phyloP scores from a whole-genome alignment of 2,888 invertebrate genomes.

The Cotesia congregata region DNA sequence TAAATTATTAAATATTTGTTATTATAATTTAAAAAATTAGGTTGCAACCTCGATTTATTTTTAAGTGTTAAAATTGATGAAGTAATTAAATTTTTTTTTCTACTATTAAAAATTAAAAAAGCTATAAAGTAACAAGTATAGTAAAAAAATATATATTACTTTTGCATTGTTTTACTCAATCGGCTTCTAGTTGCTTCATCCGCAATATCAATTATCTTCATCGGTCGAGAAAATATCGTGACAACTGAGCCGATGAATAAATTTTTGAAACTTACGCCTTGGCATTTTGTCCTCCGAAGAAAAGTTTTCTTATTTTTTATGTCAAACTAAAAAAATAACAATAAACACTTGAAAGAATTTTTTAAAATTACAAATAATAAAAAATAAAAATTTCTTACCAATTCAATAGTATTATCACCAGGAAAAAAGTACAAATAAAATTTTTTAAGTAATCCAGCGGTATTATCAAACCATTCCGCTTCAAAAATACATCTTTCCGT shows the following conservation, averaged over 20 bases:
- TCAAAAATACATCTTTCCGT: conserved; percentile 73
- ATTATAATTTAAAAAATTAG: too few relatives aligned
- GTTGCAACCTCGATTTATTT: too few relatives aligned
- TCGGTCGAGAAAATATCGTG: conserved; percentile 80
- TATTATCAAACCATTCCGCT: conserved; percentile 90
- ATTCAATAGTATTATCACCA: conserved; percentile 84
- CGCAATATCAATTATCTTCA: conserved; percentile 81
- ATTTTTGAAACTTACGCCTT: conserved; percentile 76
- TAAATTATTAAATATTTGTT: too few relatives aligned
- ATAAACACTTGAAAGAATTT: not conserved
- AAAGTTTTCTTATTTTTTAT: conserved; percentile 77
- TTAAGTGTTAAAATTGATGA: not conserved
- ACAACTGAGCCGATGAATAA: conserved; percentile 83
- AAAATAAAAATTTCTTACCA: conserved; percentile 72
- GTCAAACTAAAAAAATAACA: conserved; percentile 73
- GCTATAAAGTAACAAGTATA: not conserved
- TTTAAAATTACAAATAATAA: conserved; percentile 19
- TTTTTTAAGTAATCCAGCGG: conserved; percentile 80
- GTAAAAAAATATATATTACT: conserved; percentile 70
- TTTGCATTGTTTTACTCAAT: conserved; percentile 77
- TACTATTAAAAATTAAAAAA: conserved; percentile 11
- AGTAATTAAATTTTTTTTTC: not conserved
- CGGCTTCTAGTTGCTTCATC: conserved; percentile 78
- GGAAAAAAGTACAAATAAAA: conserved; percentile 85
- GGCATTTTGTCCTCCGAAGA: conserved; percentile 78